Conservation (phyloP, 1,140 invertebrate genomes). For the Bombyx mandarina region DNA sequence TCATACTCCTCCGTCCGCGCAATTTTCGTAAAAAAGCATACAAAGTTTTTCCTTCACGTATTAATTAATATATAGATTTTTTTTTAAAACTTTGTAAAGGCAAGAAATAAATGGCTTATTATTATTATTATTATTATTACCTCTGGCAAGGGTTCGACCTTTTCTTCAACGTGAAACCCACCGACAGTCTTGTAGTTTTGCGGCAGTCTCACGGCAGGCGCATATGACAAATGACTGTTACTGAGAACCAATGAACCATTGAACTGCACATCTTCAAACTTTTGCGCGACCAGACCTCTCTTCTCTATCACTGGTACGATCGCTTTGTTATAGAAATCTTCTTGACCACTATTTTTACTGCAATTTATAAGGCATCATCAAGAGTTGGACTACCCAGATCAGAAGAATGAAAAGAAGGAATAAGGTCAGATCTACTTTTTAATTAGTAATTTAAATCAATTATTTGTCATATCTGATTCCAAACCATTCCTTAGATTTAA, state of each 20-base stretch:
- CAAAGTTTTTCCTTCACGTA: no score
- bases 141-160: constrained; percentile 5
- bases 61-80: no score
- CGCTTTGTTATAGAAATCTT: constrained; percentile 2
- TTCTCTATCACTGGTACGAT: constrained; percentile 11
- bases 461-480: neutral
- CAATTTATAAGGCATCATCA: constrained; percentile 6
- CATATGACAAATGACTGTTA: constrained; percentile 21
- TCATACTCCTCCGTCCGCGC: no score
- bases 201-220: constrained; percentile 20
- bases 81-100: no score
- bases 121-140: neutral
- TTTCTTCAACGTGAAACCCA: constrained; percentile 39
- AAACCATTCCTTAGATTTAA: neutral
- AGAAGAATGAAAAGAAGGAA: constrained; percentile 6
- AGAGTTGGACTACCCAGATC: constrained; percentile 28
- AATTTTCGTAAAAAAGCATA: no score
- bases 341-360: neutral
- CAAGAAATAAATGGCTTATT: no score
- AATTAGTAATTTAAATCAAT: neutral
- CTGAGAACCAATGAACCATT: constrained; percentile 28
- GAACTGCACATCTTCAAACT: constrained; percentile 21
- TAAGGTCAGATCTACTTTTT: neutral
- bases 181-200: constrained; percentile 28
- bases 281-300: constrained; percentile 17